Base-by-base conservation (phyloP, 1,140 invertebrate genomes). In the Phortica variegata region DNA sequence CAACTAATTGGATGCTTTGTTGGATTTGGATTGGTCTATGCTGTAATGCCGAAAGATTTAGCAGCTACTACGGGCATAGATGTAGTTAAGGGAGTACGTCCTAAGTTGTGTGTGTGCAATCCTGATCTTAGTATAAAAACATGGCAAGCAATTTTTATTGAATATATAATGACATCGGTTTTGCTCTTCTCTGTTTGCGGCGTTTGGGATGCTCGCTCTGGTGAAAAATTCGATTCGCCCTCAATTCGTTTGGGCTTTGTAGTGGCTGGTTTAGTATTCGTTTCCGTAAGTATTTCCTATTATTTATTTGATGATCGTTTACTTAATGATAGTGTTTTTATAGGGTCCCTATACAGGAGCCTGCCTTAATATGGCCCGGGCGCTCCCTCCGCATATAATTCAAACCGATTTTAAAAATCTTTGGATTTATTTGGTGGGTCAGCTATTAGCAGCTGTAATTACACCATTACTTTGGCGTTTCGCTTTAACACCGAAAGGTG, bases 151-250 rank as follows among this genome's bases (percentile, higher is more conserved):
- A 17, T 53, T 8, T 4, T 33, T 1, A 7, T 56, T 0, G 54
- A 56, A 9, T 32, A 49, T 3, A 1, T 52, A 0, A 16, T 40
- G 0, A 38, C 16, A 2, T 17, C 33, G 1, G 1, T 34, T 1
- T 7, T 53, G 0, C 2, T 56, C 1, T 53, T 56, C 2, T 41
- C 46, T 8, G 52, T 26, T 9, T 56, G 54, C 12, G 41, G 32
- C 5, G 23, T 32, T 15, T 56, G 54, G 54, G 54, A 56, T 34
- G 26, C 21, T 1, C 41, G 54, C 0, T 53, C 32, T n/a, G 20
- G 40, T 0, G 4, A 6, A 1, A 20, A 16, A 1, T 49, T 42
- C n/a, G 50, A 56, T 18, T 43, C 54, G 2, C 0, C 38, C 0
- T 29, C 54, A 0, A 3, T 49, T 0, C 54, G 54, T 8, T 4